Evolutionary conservation across 1,140 invertebrate genomes (phyloP).

Genomic region (Stegodyphus dumicola): DNA sequence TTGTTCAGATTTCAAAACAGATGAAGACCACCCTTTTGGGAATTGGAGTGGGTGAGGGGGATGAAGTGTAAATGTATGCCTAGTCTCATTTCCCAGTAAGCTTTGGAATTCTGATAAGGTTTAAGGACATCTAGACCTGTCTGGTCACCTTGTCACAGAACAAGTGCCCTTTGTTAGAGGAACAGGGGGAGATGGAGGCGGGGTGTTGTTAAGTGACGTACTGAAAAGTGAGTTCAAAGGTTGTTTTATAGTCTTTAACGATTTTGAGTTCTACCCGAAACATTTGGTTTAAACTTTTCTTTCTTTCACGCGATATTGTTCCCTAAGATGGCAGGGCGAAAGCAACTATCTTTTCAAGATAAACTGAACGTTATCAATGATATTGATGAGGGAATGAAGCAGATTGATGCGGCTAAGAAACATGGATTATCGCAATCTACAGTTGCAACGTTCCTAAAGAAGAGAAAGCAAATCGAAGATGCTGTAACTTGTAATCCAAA

Average conservation of each 20-base stretch:
- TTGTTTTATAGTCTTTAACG: slow-evolving; percentile 1
- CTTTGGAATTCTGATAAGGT: not conserved
- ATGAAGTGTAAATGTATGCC: not conserved
- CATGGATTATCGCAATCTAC: too few species aligned
- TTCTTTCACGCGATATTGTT: too few species aligned
- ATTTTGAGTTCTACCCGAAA: too few species aligned
- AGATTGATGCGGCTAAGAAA: too few species aligned
- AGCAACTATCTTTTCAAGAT: too few species aligned
- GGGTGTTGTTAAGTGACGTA: slow-evolving; percentile 2
- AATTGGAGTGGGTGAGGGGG: too few species aligned
- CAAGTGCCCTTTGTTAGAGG: slow-evolving; percentile 1
- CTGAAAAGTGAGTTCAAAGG: slow-evolving; percentile 2
- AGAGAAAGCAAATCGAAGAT: not conserved
- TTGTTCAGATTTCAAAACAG: slow-evolving; percentile 2
- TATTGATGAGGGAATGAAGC: too few species aligned
- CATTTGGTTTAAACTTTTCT: too few species aligned
- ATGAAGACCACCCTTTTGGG: not conserved
- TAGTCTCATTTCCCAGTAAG: slow-evolving; percentile 2
- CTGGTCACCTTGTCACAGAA: not conserved
- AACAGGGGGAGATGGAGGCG: slow-evolving; percentile 1
- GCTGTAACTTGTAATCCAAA: slow-evolving; percentile 13
- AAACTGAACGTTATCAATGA: too few species aligned
- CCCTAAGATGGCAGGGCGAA: too few species aligned
- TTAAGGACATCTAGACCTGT: slow-evolving; percentile 2
- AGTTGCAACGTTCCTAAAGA: slow-evolving; percentile 1